Base-by-base conservation (phyloP, 2,888 invertebrate species). In the Apodemia duryi region DNA sequence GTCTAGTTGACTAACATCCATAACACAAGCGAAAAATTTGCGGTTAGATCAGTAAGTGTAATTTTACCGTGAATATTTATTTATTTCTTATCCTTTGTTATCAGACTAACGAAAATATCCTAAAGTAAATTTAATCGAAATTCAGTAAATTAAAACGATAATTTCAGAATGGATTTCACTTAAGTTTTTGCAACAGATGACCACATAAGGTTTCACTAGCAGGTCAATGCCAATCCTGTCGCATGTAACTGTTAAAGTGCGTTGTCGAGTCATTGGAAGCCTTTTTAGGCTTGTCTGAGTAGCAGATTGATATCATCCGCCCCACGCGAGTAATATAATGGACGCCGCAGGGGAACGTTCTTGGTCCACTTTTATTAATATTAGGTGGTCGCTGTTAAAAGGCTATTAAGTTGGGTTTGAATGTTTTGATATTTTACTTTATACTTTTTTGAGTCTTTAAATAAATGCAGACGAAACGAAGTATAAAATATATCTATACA, bases 151-250 rank as follows among this genome's bases (percentile, higher is more conserved):
- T 54, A 21, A 54, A 46, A 61, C 71, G 68, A 66, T 65, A 64
- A 69, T 68, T 65, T 68, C 62, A 64, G 60, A 67, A 64, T 64
- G 63, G 76, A 78, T 72, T 73, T 68, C 69, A 72, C 74, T 67
- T 72, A 74, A 69, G 79, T 82, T 87, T 87, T 87, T 83, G 82
- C 77, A 81, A 86, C 75, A 68, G 73, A 73, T 77, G 74, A 78
- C 83, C 84, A 81, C 78, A 83, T 79, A 86, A 78, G 86, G 70
- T 70, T 69, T 72, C 70, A 69, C 73, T 78, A 74, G 73, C 79
- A 77, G 88, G 88, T 88, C 88, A 88, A 86, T 88, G 88, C 77
- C 88, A 74, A 80, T 69, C 73, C 74, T 76, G 73, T 57, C 32
- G 32, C 29, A 29, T 57, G 57, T 79, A 79, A 77, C 73, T 73